A percentile compares a stretch with the other conserved stretches of the same genome.
Evolutionary conservation across 2,113 vertebrate species (phyloP).

Genomic region (Erythrolamprus reginae): DNA sequence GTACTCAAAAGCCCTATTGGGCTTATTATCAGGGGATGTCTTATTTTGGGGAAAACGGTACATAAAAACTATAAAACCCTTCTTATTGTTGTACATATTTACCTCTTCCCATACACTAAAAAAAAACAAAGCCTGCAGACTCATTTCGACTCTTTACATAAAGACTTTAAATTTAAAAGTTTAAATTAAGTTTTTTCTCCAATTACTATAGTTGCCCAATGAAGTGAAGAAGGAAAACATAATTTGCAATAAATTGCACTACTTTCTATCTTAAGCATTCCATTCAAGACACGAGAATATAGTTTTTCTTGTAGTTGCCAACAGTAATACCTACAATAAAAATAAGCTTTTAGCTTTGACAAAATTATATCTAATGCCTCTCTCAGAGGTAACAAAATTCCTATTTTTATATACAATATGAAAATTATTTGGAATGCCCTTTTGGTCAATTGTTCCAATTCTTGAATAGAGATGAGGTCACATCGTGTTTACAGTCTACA

Average conservation of each 20-base stretch:
- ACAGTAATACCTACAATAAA: neutral
- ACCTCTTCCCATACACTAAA: neutral
- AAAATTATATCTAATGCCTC: neutral
- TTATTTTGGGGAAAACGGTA: too few species aligned
- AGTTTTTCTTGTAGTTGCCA: neutral
- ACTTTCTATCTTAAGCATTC: neutral
- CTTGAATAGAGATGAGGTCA: neutral
- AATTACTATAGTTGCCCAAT: neutral
- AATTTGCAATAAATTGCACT: neutral
- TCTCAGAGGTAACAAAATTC: neutral
- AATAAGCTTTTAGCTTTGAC: neutral
- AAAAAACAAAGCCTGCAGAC: neutral
- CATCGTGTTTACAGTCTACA: neutral
- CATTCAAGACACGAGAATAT: neutral
- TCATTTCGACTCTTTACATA: neutral
- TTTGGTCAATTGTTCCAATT: neutral
- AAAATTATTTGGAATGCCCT: neutral
- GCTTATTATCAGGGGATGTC: too few species aligned
- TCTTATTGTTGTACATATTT: neutral
- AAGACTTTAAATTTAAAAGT: neutral
- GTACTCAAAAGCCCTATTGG: too few species aligned
- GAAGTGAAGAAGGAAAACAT: neutral
- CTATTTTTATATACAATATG: neutral
- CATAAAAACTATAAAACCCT: neutral
- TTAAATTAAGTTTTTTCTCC: neutral